Conservation (phyloP, 1,140 invertebrate species). For the Chionoecetes opilio region DNA sequence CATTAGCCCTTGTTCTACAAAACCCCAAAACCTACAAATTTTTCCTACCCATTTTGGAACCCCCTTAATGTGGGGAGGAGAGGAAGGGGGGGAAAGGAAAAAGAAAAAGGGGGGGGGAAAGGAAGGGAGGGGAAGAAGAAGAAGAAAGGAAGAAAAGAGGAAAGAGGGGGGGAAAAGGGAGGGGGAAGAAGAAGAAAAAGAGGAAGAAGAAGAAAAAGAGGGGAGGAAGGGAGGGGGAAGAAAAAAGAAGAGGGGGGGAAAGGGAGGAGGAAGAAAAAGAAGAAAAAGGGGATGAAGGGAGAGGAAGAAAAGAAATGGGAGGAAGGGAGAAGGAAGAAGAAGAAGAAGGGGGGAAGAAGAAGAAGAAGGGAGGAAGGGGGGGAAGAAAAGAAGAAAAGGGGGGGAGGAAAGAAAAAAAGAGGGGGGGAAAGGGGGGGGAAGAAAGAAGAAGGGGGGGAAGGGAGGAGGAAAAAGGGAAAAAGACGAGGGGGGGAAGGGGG, state of each 20-base stretch:
- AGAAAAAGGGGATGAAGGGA: not conserved
- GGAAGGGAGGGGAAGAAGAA: not conserved
- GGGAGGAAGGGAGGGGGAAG: not conserved
- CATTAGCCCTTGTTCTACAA: too few species aligned
- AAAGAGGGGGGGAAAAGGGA: not conserved
- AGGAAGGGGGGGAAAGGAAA: not conserved
- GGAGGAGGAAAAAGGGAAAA: not conserved
- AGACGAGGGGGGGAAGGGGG: too few species aligned
- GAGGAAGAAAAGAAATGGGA: not conserved
- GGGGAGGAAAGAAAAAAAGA: not conserved
- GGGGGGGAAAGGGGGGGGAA: too few species aligned
- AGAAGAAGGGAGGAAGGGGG: not conserved
- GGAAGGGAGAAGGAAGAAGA: not conserved
- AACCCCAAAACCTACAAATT: too few species aligned
- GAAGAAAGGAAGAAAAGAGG: not conserved
- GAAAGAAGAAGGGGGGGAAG: not conserved
- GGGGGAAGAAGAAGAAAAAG: not conserved
- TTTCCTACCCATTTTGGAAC: too few species aligned
- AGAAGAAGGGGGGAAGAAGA: not conserved
- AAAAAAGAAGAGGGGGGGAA: not conserved
- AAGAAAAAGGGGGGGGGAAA: too few species aligned
- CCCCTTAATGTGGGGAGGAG: not conserved
- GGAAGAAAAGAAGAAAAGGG: not conserved
- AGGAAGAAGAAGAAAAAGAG: not conserved
- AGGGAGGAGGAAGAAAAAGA: not conserved